Conservation (phyloP, 2,888 invertebrate genomes). For the Ectemnius lituratus region DNA sequence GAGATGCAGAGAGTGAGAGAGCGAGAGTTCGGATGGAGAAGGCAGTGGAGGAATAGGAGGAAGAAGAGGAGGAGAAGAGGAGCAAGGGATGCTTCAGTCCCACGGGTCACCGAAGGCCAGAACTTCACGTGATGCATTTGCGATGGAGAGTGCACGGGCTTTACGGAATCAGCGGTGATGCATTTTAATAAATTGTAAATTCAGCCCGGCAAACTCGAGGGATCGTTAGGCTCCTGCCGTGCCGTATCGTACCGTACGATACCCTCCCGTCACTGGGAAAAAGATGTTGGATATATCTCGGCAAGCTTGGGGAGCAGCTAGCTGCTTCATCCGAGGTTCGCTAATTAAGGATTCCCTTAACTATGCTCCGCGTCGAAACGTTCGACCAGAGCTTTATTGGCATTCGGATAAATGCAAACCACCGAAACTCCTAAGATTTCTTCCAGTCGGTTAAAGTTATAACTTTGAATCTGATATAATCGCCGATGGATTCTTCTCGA, state of each 20-base stretch:
- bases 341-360: slow-evolving; percentile 4
- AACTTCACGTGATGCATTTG: slow-evolving; percentile 29
- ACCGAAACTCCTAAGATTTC: background rate
- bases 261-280: too few relatives aligned
- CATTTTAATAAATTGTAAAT: slow-evolving; percentile 27
- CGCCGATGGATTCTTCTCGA: background rate
- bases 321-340: background rate
- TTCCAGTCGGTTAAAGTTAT: background rate
- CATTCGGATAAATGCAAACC: slow-evolving; percentile 3
- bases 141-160: slow-evolving; percentile 25
- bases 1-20: background rate
- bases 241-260: too few relatives aligned
- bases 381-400: slow-evolving; percentile 2
- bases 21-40: background rate
- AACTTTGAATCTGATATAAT: background rate
- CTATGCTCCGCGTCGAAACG: background rate
- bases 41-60: background rate
- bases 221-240: slow-evolving; percentile 4
- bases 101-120: slow-evolving; percentile 6
- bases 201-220: slow-evolving; percentile 2
- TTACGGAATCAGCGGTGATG: slow-evolving; percentile 7
- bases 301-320: background rate
- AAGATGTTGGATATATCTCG: too few relatives aligned
- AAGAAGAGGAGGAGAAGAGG: background rate
- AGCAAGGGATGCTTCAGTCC: slow-evolving; percentile 9